Evolutionary conservation across 92 coral and sea anemone genomes (phyloP).

Genomic region (Micromussa lordhowensis): DNA sequence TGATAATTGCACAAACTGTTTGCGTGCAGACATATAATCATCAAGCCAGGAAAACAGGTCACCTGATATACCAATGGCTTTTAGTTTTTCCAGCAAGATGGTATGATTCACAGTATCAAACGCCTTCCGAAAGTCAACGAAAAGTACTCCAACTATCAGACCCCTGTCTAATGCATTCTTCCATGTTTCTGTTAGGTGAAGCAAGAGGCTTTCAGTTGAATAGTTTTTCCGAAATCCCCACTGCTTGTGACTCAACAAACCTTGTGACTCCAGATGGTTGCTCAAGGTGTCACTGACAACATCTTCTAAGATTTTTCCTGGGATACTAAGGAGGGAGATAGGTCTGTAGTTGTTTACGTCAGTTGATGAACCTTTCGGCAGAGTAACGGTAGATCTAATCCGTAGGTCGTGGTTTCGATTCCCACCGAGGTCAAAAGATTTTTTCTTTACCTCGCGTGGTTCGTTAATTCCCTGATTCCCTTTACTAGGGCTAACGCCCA

Average conservation of each 20-base stretch:
- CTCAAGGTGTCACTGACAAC: not conserved
- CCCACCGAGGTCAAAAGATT: no score
- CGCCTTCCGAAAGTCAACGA: conserved; percentile 5
- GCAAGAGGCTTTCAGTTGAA: not conserved
- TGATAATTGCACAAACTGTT: not conserved
- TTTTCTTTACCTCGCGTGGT: no score
- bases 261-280: not conserved
- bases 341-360: no score
- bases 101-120: no score
- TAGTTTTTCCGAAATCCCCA: no score
- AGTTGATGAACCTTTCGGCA: no score
- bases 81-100: no score
- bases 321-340: conserved; percentile 3
- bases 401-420: no score
- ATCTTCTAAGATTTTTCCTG: conserved; percentile 7
- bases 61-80: not conserved
- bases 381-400: no score
- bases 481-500: no score
- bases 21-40: conserved; percentile 12
- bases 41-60: not conserved
- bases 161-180: conserved; percentile 22
- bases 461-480: no score
- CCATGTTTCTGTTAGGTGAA: conserved; percentile 42
- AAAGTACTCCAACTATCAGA: not conserved
- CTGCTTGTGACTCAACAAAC: not conserved